Base-by-base conservation (phyloP, 2,113 vertebrate species). In the Atlantisia rogersi region DNA sequence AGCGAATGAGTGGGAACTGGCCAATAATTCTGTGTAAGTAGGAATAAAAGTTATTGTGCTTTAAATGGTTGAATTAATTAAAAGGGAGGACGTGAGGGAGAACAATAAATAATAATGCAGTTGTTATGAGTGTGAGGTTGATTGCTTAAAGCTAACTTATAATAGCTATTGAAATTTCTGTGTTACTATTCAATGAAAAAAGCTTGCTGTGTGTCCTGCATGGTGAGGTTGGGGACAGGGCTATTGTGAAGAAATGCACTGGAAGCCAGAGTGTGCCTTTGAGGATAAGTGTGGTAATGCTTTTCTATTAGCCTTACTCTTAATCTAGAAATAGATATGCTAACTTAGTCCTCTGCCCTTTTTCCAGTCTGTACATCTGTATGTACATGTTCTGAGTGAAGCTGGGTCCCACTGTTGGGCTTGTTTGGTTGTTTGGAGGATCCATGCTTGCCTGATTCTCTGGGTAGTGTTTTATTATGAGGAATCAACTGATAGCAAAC, bases 161-260 rank as follows among this genome's bases (percentile, higher is more conserved):
- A 71, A 11, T 42, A 35, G 19, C 53, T 60, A 14, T 19, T 59
- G 0, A 48, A 46, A 20, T 31, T 70, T 56, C 4, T 2, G 0
- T 82, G 40, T 37, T 75, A 28, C 14, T 46, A 9, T 14, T 35
- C 59, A n/a, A 40, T 3, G 3, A 75, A 59, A 74, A 44, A 39
- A 12, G 13, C 42, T 76, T 94, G 16, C 15, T 7, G 12, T 46
- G 8, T 74, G 13, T 62, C 32, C 32, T 83, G 8, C 1, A 3
- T 4, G 6, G 15, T n/a, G 42, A 58, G 5, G 5, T 70, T 81
- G 32, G 16, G 16, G 62, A 58, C 9, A 42, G 32, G 24, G 9
- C 15, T 55, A 2, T 69, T 81, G 5, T 13, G 29, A 20, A 52
- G 46, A 76, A 70, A 17, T 59, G 9, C 15, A 15, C 6, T 12